These are phyloP conservation scores for Drosophila paranaensis DNA, from an alignment of 2,888 invertebrate species.

Conservation along the genomic window DNA sequence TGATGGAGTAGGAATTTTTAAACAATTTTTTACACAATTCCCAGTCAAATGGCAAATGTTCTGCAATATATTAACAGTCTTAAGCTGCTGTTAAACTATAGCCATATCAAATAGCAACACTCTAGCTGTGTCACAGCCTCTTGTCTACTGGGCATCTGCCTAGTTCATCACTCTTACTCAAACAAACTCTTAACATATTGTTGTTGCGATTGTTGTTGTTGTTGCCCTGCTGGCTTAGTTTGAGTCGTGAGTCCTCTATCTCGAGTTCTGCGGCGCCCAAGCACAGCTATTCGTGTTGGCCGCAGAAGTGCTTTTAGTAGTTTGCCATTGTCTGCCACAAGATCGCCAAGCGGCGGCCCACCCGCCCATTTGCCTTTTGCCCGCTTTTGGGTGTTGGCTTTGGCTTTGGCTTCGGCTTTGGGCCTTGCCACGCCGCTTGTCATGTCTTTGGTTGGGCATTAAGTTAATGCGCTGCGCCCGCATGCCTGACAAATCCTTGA, in stretches of 20 bases:
- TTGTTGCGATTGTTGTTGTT: constrained; percentile 11
- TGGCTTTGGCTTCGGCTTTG: constrained; percentile 7
- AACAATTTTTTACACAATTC: too few species aligned
- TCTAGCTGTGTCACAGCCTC: background rate
- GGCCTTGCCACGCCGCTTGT: constrained; percentile 45
- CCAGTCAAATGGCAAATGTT: too few species aligned
- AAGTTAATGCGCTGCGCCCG: constrained; percentile 70
- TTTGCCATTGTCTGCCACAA: constrained; percentile 68
- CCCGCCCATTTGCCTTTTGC: constrained; percentile 7
- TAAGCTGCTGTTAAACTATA: too few species aligned
- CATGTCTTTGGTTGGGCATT: constrained; percentile 76
- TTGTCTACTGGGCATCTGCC: background rate
- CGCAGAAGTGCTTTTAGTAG: constrained; percentile 80
- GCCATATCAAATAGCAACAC: background rate
- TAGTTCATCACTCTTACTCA: background rate
- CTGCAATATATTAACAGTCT: too few species aligned
- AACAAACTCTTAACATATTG: constrained; percentile 1
- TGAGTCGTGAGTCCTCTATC: constrained; percentile 35
- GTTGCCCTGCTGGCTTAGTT: constrained; percentile 35
- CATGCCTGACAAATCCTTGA: constrained; percentile 69
- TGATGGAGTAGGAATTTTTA: too few species aligned
- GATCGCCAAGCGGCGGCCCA: constrained; percentile 38
- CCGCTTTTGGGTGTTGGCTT: constrained; percentile 14
- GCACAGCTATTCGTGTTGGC: constrained; percentile 53
- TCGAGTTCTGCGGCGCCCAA: constrained; percentile 33